Conservation (phyloP, 2,888 invertebrate species). For the Tyria jacobaeae region DNA sequence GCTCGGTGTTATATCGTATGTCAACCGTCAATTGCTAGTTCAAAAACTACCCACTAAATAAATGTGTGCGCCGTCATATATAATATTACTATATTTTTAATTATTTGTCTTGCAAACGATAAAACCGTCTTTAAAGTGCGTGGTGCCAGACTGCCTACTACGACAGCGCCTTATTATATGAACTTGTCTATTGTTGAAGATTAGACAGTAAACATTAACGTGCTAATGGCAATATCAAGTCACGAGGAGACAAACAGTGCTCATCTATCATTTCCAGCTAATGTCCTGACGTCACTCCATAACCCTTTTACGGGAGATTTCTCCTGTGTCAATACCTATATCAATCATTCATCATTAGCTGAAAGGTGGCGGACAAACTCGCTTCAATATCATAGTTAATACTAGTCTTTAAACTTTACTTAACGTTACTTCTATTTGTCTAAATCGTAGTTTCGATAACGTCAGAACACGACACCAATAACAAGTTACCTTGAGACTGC, state of each 20-base stretch:
- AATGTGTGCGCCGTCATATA: too few relatives aligned
- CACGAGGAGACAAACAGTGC: constrained; percentile 57
- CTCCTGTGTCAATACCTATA: constrained; percentile 53
- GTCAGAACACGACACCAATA: background rate
- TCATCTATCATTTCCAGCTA: constrained; percentile 80
- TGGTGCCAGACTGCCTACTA: background rate
- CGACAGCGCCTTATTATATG: background rate
- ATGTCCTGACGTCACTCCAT: constrained; percentile 67
- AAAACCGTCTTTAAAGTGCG: too few relatives aligned
- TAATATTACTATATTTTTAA: too few relatives aligned
- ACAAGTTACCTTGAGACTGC: background rate
- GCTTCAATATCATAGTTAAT: constrained; percentile 1
- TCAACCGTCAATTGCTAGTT: too few relatives aligned
- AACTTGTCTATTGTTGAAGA: constrained; percentile 2
- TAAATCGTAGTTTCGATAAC: background rate
- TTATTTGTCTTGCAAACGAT: too few relatives aligned
- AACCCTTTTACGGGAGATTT: constrained; percentile 72
- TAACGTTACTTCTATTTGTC: background rate
- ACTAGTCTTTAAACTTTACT: background rate
- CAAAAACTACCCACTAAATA: too few relatives aligned
- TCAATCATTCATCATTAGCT: constrained; percentile 55
- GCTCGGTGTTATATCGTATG: too few relatives aligned
- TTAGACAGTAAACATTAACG: constrained; percentile 36
- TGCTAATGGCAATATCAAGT: constrained; percentile 69
- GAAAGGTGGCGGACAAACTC: constrained; percentile 13